Evolutionary conservation across 2,888 invertebrate species (phyloP).

Genomic region (Lasioglossum villosulum): DNA sequence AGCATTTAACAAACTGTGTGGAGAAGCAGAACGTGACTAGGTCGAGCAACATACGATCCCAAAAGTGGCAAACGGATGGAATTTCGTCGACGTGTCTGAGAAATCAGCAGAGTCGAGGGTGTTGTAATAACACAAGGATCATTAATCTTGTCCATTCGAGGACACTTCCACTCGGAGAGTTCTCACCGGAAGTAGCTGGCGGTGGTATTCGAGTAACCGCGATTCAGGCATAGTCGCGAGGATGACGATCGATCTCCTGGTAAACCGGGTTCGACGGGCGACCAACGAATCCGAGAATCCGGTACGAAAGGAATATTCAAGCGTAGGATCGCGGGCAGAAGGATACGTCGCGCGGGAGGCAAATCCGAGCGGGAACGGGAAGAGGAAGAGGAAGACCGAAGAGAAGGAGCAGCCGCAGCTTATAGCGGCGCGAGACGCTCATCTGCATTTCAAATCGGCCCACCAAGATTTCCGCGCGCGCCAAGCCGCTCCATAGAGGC

Average conservation of each 20-base stretch:
- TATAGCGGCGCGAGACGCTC: constrained; percentile 74
- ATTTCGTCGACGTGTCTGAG: not conserved
- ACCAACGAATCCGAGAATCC: constrained; percentile 25
- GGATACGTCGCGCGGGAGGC: constrained; percentile 41
- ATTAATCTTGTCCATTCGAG: not conserved
- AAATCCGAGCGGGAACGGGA: constrained; percentile 43
- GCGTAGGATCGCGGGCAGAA: constrained; percentile 48
- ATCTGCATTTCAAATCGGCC: constrained; percentile 79
- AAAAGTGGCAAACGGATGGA: not conserved
- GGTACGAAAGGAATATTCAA: constrained; percentile 52
- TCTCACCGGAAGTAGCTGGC: not conserved
- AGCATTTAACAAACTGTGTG: not conserved
- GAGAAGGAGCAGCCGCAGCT: constrained; percentile 50
- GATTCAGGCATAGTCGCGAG: not conserved
- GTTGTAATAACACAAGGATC: not conserved
- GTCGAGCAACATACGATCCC: not conserved
- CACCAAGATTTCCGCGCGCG: constrained; percentile 62
- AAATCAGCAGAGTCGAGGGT: not conserved
- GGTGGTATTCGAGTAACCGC: not conserved
- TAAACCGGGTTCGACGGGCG: not conserved
- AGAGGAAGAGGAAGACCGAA: constrained; percentile 31
- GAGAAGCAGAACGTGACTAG: not conserved
- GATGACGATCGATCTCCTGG: not conserved
- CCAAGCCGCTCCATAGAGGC: not conserved
- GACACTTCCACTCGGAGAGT: not conserved